Conservation (phyloP, 1,140 invertebrate genomes). For the Pissodes strobi region DNA sequence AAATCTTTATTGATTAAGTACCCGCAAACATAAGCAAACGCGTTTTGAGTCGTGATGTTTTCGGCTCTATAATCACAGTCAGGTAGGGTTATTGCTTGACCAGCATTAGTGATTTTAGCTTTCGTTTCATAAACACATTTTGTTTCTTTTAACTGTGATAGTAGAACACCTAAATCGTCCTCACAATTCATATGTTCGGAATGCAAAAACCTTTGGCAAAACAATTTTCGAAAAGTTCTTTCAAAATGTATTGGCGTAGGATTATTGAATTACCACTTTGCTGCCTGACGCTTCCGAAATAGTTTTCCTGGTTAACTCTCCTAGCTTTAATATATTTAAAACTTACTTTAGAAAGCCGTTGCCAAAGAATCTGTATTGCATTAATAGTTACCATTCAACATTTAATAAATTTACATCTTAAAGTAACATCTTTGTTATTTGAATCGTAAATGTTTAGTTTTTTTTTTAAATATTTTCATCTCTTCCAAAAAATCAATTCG, state of each 20-base stretch:
- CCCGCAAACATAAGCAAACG: slow-evolving; percentile 23
- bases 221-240: slow-evolving; percentile 22
- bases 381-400: slow-evolving; percentile 13
- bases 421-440: slow-evolving; percentile 6
- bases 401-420: background rate
- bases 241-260: slow-evolving; percentile 16
- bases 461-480: background rate
- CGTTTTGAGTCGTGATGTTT: slow-evolving; percentile 5
- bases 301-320: slow-evolving; percentile 15
- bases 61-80: slow-evolving; percentile 17
- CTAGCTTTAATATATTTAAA: slow-evolving; percentile 20
- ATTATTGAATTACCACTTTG: slow-evolving; percentile 15
- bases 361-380: background rate
- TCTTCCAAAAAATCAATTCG: slow-evolving; percentile 5
- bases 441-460: too few relatives aligned
- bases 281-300: slow-evolving; percentile 8
- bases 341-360: background rate
- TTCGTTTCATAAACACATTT: background rate
- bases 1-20: slow-evolving; percentile 24
- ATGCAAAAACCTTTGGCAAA: slow-evolving; percentile 15
- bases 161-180: slow-evolving; percentile 7
- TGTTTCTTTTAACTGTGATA: background rate
- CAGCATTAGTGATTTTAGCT: background rate
- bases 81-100: slow-evolving; percentile 3
- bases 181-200: slow-evolving; percentile 8